Conservation (phyloP, 2,113 vertebrate genomes). For the Epinephelus cyanopodus region DNA sequence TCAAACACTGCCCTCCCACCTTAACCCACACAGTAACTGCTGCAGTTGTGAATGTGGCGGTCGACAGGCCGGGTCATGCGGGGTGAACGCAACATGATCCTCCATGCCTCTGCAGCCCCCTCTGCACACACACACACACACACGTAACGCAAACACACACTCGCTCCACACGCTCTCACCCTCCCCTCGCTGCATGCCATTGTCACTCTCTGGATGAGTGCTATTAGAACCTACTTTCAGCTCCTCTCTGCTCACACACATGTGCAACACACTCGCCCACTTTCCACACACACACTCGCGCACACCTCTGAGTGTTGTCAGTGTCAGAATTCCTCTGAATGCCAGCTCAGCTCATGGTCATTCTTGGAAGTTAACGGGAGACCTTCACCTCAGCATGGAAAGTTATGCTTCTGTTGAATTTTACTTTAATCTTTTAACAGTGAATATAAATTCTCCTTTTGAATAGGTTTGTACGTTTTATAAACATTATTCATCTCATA, state of each 20-base stretch:
- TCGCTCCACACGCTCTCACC: slow-evolving; percentile 9
- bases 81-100: slow-evolving; percentile 75
- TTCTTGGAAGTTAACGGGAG: not conserved
- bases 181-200: slow-evolving; percentile 50
- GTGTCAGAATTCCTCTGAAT: slow-evolving; percentile 30
- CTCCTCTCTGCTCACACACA: slow-evolving; percentile 44
- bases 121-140: slow-evolving; percentile 13
- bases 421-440: not conserved
- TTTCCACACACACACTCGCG: slow-evolving; percentile 14
- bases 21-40: slow-evolving; percentile 4
- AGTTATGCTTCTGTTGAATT: not conserved
- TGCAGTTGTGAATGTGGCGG: slow-evolving; percentile 38
- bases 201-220: slow-evolving; percentile 60
- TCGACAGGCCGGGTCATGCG: slow-evolving; percentile 58
- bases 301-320: slow-evolving; percentile 34
- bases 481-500: not conserved
- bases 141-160: slow-evolving; percentile 22
- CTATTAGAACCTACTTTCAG: slow-evolving; percentile 60
- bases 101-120: slow-evolving; percentile 38
- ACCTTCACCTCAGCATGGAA: not conserved
- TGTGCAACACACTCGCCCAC: slow-evolving; percentile 23
- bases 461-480: not conserved
- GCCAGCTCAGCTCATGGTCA: slow-evolving; percentile 29
- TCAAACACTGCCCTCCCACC: not conserved
- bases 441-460: not conserved